Evolutionary conservation across 2,797 vertebrate genomes (phyloP).

Genomic region (Malacoctenus gilli): DNA sequence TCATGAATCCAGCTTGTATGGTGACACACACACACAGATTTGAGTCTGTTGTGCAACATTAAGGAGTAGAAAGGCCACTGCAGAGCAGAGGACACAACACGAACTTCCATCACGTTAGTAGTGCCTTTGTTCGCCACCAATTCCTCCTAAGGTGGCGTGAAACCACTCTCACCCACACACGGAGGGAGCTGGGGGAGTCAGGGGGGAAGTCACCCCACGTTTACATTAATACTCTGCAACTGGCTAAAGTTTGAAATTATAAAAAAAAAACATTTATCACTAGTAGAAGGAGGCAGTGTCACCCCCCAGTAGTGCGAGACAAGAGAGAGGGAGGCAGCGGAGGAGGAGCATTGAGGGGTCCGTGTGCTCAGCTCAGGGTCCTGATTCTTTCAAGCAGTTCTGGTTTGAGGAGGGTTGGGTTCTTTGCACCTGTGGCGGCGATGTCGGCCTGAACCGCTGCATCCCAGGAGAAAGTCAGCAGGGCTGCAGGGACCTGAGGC

Average conservation of each 20-base stretch:
- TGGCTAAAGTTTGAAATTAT: constrained; percentile 35
- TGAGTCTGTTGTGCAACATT: constrained; percentile 9
- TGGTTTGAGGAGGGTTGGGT: constrained; percentile 76
- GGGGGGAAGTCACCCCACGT: constrained; percentile 11
- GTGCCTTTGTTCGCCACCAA: constrained; percentile 22
- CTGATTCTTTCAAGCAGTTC: constrained; percentile 81
- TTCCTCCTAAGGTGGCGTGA: constrained; percentile 24
- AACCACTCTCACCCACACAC: constrained; percentile 16
- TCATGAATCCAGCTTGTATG: constrained; percentile 2
- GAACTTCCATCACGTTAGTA: constrained; percentile 16
- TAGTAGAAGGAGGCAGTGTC: constrained; percentile 28
- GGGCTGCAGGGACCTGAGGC: constrained; percentile 88
- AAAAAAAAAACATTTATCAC: constrained; percentile 37
- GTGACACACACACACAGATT: constrained; percentile 3
- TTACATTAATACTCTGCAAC: constrained; percentile 20
- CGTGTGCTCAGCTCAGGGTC: constrained; percentile 83
- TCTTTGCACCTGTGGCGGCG: constrained; percentile 77
- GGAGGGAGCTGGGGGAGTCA: no score
- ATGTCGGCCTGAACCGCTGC: constrained; percentile 87
- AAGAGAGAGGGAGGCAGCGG: constrained; percentile 6
- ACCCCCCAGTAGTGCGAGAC: constrained; percentile 18
- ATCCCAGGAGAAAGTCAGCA: constrained; percentile 90
- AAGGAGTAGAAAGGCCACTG: constrained; percentile 10
- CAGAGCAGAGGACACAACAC: constrained; percentile 17
- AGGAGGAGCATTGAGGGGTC: constrained; percentile 20